A percentile compares a stretch with the other conserved stretches of the same genome.
Evolutionary conservation across 2,113 vertebrate genomes (phyloP).

Genomic region (Lanius ludovicianus): DNA sequence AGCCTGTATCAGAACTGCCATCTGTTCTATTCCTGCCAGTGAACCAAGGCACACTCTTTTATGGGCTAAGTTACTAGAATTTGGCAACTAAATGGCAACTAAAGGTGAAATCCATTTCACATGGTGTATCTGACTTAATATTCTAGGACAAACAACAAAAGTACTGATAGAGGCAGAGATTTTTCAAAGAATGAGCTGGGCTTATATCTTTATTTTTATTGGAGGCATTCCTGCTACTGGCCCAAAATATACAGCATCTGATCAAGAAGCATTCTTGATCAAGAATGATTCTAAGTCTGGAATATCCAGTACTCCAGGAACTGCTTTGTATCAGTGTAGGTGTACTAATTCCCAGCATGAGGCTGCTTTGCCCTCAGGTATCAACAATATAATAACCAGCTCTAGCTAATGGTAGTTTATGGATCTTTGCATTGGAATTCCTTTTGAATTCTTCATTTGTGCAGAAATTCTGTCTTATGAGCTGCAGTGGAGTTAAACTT

Average conservation of each 20-base stretch:
- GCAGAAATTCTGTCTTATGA: background rate
- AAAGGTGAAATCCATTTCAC: background rate
- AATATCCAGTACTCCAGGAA: background rate
- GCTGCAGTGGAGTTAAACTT: background rate
- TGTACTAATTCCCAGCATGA: background rate
- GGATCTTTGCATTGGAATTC: background rate
- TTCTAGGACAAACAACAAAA: background rate
- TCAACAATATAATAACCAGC: background rate
- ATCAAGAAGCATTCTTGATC: background rate
- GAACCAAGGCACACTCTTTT: background rate
- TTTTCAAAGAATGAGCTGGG: background rate
- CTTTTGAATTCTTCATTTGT: background rate
- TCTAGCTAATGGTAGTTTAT: background rate
- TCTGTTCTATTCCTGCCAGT: background rate
- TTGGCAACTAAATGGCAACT: background rate
- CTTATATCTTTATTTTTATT: background rate
- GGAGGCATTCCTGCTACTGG: background rate
- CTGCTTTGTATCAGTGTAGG: background rate
- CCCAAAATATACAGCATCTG: background rate
- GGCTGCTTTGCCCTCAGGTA: background rate
- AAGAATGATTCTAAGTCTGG: background rate
- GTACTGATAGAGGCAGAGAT: background rate
- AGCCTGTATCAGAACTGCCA: background rate
- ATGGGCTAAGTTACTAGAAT: background rate
- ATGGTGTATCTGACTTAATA: background rate